A percentile compares a stretch with the other conserved stretches of the same genome.
These are phyloP conservation scores for Vombatus ursinus DNA, from an alignment of 2,113 vertebrate genomes.

Conservation along the genomic window DNA sequence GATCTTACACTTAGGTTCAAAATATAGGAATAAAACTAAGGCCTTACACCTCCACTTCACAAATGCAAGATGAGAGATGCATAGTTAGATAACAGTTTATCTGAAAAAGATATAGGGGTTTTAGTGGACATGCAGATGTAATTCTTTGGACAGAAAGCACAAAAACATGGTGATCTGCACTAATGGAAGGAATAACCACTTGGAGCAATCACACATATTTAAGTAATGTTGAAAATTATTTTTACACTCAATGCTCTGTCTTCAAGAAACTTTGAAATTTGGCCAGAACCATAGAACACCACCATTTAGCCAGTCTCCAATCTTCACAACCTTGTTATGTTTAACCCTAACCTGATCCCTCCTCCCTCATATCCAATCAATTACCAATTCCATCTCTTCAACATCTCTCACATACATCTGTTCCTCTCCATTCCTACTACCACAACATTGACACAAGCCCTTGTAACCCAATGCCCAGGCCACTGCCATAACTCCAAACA, in stretches of 20 bases:
- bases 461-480: background rate
- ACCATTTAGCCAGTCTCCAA: background rate
- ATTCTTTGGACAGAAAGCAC: background rate
- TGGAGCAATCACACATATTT: background rate
- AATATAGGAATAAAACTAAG: background rate
- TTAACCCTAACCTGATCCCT: background rate
- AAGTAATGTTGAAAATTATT: background rate
- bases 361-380: background rate
- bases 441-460: background rate
- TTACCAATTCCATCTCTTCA: background rate
- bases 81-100: background rate
- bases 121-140: background rate
- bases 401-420: background rate
- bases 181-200: background rate
- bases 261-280: background rate
- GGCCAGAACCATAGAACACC: background rate
- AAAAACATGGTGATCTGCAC: background rate
- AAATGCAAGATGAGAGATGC: background rate
- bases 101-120: background rate
- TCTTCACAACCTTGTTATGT: background rate
- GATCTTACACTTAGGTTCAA: background rate
- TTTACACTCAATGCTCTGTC: background rate
- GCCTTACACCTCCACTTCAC: background rate
- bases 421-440: background rate
- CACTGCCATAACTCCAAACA: background rate